Evolutionary conservation across 2,113 vertebrate species (phyloP).

Genomic region (Clarias gariepinus): DNA sequence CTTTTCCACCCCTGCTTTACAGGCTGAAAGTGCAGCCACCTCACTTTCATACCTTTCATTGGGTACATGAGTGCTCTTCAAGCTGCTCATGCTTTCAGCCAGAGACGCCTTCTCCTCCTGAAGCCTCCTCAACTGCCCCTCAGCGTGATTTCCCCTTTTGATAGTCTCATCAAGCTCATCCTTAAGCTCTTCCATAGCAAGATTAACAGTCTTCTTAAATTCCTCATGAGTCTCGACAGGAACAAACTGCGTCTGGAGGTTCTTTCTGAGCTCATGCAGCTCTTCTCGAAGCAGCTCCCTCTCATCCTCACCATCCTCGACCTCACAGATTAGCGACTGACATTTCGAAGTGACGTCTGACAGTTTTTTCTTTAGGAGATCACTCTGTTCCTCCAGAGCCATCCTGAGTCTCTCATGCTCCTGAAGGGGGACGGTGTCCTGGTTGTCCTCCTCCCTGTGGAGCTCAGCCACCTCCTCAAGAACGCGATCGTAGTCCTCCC

Average conservation of each 20-base stretch:
- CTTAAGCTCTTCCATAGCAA: conserved; percentile 78
- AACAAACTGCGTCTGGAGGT: conserved; percentile 81
- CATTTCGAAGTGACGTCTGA: conserved; percentile 78
- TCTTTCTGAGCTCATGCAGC: conserved; percentile 75
- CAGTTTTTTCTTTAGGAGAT: conserved; percentile 74
- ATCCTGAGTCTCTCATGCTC: conserved; percentile 77
- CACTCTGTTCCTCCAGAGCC: conserved; percentile 74
- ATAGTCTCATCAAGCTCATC: conserved; percentile 81
- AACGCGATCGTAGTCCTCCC: conserved; percentile 77
- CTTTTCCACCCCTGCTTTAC: conserved; percentile 67
- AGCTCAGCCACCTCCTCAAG: conserved; percentile 77
- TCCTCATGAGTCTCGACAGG: conserved; percentile 80
- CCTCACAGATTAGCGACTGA: conserved; percentile 80
- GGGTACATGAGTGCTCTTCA: conserved; percentile 71
- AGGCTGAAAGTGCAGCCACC: conserved; percentile 68
- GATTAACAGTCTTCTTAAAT: conserved; percentile 74
- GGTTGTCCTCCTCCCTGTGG: conserved; percentile 74
- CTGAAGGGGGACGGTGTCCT: conserved; percentile 64
- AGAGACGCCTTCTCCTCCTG: conserved; percentile 73
- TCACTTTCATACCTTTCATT: conserved; percentile 76
- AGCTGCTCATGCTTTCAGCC: conserved; percentile 66
- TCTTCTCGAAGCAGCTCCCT: conserved; percentile 80
- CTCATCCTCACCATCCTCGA: conserved; percentile 75
- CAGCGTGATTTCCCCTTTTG: conserved; percentile 75
- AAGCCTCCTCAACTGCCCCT: conserved; percentile 77